phyloP scores from a whole-genome alignment of 2,888 invertebrate species.

The Parnassius mnemosyne region DNA sequence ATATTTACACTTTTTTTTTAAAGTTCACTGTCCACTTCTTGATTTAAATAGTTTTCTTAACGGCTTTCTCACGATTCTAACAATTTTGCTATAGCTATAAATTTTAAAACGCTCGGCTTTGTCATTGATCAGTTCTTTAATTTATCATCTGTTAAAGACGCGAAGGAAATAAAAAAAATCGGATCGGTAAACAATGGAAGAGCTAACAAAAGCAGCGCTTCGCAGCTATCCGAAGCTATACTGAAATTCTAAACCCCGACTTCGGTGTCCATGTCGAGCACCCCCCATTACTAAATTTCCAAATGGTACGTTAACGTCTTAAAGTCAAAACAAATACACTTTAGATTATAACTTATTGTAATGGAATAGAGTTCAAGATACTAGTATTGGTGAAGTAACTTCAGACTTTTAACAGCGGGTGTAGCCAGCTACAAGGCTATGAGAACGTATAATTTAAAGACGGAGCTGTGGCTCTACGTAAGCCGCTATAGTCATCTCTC shows the following conservation, averaged over 20 bases:
- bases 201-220: constrained; percentile 75
- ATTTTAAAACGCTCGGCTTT: constrained; percentile 26
- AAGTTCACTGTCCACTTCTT: constrained; percentile 37
- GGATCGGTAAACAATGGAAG: constrained; percentile 72
- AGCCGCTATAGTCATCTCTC: constrained; percentile 51
- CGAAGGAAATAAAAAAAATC: constrained; percentile 56
- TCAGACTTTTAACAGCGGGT: constrained; percentile 43
- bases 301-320: constrained; percentile 41
- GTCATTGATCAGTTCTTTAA: constrained; percentile 38
- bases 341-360: constrained; percentile 20
- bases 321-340: constrained; percentile 29
- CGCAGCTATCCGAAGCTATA: constrained; percentile 79
- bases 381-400: constrained; percentile 26
- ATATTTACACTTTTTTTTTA: constrained; percentile 19
- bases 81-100: neutral
- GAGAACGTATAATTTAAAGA: constrained; percentile 81
- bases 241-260: constrained; percentile 80
- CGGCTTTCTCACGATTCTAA: constrained; percentile 9
- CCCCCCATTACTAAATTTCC: constrained; percentile 80
- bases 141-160: constrained; percentile 36
- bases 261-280: constrained; percentile 78
- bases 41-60: constrained; percentile 28
- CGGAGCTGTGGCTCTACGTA: constrained; percentile 54
- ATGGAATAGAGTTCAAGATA: constrained; percentile 36
- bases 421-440: constrained; percentile 70